Evolutionary conservation across 92 coral and sea anemone genomes (phyloP), one percentile per base, ranked within the genome.

Genomic region (Diadumene lineata): DNA sequence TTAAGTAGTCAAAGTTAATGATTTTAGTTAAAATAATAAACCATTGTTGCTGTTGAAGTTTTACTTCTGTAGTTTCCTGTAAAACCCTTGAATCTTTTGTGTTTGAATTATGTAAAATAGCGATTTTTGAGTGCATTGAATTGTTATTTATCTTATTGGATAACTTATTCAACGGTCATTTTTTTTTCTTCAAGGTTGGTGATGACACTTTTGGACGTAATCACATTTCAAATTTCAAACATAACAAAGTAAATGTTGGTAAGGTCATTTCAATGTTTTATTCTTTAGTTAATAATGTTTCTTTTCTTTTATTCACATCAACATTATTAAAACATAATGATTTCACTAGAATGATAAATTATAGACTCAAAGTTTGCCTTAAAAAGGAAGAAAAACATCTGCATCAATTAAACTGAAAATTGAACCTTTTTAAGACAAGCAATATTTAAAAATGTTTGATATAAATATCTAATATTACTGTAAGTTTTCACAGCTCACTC

Each of bases 241-340:
- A 89, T 34, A 92, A 94, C 78, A 93, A 89, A 44, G 93, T 94
- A 13, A 90, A 92, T 80, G 89, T 87, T 79, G 93, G 98, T 93
- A 80, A 70, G 82, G 50, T 30, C 34, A 4, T 32, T 53, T 24
- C n/a, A 33, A 15, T 77, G 64, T 64, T 25, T 22, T 30, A 77
- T 33, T 68, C 46, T 28, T n/a, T n/a, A n/a, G n/a, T n/a, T 13
- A 38, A 38, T 13, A 38, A 38, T 38, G 48, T 38, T 38, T 38
- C 48, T 38, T 38, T 38, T 38, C 48, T 38, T 38, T 38, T 38
- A 38, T 38, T 38, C 48, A 38, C 13, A 38, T 38, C 48, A 4
- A 38, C 48, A 38, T 38, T 13, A 6, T n/a, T n/a, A n/a, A n/a
- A n/a, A n/a, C n/a, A n/a, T n/a, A n/a, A n/a, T n/a, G n/a, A n/a